Percentiles rank a stretch among this genome's conserved stretches.
phyloP scores from a whole-genome alignment of 2,797 vertebrate species.

The Lepilemur ruficaudatus region DNA sequence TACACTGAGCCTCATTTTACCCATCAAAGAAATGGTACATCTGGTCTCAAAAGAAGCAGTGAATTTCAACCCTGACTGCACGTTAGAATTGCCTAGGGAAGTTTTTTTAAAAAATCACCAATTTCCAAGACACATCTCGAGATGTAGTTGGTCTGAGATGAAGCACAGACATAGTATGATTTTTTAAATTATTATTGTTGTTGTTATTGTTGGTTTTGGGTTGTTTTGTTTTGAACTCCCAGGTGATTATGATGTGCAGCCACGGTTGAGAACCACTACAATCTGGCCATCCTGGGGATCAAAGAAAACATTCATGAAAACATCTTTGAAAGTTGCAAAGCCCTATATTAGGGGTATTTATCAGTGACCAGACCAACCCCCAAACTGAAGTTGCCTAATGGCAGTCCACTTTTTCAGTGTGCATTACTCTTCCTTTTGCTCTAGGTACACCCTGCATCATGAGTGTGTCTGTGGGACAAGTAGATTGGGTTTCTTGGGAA shows the following conservation, averaged over 20 bases:
- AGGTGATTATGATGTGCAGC: background rate
- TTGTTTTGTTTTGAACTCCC: background rate
- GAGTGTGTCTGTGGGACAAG: background rate
- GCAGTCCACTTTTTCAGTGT: background rate
- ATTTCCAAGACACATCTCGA: background rate
- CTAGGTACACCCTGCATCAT: background rate
- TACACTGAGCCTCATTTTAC: background rate
- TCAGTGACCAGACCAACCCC: background rate
- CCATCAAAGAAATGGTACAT: background rate
- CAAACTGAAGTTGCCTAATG: background rate
- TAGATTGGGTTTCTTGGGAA: background rate
- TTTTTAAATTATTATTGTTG: background rate
- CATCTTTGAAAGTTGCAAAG: constrained; percentile 6
- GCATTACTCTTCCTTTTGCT: background rate
- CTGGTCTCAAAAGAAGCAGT: background rate
- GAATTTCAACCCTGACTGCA: background rate
- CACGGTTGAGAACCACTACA: background rate
- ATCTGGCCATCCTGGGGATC: background rate
- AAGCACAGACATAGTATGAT: background rate
- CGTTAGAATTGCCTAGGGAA: background rate
- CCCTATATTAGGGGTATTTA: background rate
- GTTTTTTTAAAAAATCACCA: background rate
- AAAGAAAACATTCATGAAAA: background rate
- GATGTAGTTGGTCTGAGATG: background rate
- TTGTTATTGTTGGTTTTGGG: background rate